phyloP scores from a whole-genome alignment of 2,797 vertebrate genomes.

The Aphelocoma californica region DNA sequence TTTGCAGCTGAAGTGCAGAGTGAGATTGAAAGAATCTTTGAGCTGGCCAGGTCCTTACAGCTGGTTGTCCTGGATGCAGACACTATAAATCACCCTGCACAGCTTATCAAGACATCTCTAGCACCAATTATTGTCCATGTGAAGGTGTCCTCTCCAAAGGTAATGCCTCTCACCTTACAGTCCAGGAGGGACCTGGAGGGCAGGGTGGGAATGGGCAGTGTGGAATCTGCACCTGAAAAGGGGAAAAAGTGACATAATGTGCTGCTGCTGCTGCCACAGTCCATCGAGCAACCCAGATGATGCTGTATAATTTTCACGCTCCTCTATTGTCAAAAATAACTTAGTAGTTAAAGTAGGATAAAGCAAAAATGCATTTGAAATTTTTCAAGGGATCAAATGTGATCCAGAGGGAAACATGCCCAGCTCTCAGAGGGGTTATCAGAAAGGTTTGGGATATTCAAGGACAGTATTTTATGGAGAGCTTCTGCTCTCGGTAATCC shows the following conservation, averaged over 20 bases:
- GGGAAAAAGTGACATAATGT: background rate
- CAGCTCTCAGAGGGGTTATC: background rate
- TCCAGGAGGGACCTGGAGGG: background rate
- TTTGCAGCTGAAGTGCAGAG: constrained; percentile 93
- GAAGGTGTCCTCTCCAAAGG: constrained; percentile 98
- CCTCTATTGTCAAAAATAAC: background rate
- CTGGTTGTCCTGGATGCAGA: constrained; percentile 97
- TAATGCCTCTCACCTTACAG: constrained; percentile 48
- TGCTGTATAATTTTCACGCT: background rate
- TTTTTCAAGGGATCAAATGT: background rate
- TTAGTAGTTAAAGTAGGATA: background rate
- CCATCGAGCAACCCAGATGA: background rate
- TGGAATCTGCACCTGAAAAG: background rate
- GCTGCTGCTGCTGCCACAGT: background rate
- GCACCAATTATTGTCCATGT: constrained; percentile 97
- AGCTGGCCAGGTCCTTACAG: constrained; percentile 93
- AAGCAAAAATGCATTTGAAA: background rate
- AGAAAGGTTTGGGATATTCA: background rate
- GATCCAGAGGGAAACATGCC: background rate
- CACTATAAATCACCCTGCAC: constrained; percentile 96
- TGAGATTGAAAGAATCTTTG: constrained; percentile 97
- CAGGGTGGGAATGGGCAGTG: background rate
- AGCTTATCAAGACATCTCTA: constrained; percentile 97
- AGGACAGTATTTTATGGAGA: background rate
- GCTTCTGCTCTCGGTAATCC: background rate